Conservation (phyloP, 2,888 invertebrate genomes). For the Linyphia triangularis region DNA sequence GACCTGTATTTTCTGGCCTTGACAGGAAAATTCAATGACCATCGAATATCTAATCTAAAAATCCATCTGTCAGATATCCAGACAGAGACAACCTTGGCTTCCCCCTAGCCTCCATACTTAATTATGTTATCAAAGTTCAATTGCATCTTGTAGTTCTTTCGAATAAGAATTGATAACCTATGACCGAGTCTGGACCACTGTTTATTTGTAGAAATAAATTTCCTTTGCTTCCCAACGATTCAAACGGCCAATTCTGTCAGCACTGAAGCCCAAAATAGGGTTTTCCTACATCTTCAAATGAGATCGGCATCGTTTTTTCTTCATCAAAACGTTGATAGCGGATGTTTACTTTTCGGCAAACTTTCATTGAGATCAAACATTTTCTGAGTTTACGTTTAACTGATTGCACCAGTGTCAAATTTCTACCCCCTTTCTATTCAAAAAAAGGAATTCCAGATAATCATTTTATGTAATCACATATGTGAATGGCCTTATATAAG, state of each 20-base stretch:
- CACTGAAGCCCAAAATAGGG: background rate
- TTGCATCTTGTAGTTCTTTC: background rate
- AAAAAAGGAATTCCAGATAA: background rate
- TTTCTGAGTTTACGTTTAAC: background rate
- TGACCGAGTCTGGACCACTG: background rate
- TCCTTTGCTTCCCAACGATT: background rate
- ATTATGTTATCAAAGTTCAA: background rate
- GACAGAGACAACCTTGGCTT: background rate
- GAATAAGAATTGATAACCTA: background rate
- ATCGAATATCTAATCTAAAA: background rate
- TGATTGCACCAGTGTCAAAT: slow-evolving; percentile 5
- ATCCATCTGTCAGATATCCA: background rate
- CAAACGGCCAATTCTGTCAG: background rate
- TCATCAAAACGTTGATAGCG: slow-evolving; percentile 5
- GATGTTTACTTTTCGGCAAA: slow-evolving; percentile 20
- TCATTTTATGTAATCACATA: background rate
- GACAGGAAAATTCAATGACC: background rate
- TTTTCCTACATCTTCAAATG: background rate
- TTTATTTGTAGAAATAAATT: background rate
- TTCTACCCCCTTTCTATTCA: background rate
- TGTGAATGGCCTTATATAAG: no score
- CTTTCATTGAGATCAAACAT: slow-evolving; percentile 18
- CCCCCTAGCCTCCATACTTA: background rate
- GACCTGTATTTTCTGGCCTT: background rate
- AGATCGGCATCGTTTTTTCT: background rate